A percentile compares a stretch with the other conserved stretches of the same genome.
phyloP scores from a whole-genome alignment of 2,113 vertebrate species.

The Zosterops pallidus region DNA sequence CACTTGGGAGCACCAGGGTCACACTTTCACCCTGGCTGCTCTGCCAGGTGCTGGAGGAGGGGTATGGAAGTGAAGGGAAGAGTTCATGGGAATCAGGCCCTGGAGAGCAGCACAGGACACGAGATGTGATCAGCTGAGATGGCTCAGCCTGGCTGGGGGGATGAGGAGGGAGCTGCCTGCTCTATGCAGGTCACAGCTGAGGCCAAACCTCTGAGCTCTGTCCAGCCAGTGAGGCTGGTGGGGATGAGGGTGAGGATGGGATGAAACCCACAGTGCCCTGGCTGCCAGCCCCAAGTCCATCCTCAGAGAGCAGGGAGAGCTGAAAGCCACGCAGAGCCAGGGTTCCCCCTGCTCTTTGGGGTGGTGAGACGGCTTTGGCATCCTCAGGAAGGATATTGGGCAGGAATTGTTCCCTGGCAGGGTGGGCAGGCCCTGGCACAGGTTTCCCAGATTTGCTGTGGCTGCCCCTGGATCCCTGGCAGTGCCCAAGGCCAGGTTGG shows the following conservation, averaged over 20 bases:
- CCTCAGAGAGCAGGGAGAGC: neutral
- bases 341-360: rapidly evolving
- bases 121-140: neutral
- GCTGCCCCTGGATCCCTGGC: neutral
- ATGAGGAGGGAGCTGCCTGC: neutral
- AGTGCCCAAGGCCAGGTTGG: neutral
- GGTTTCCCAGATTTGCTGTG: neutral
- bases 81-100: rapidly evolving
- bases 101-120: neutral
- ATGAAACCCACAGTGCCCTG: rapidly evolving
- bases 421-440: rapidly evolving
- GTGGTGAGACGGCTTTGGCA: rapidly evolving
- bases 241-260: neutral
- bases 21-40: rapidly evolving
- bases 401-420: neutral
- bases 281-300: rapidly evolving
- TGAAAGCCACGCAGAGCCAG: rapidly evolving
- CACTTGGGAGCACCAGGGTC: neutral
- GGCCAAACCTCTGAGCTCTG: neutral
- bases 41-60: rapidly evolving
- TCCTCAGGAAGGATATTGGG: neutral
- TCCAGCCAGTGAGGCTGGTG: rapidly evolving
- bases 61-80: neutral
- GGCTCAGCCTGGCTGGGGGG: neutral
- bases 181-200: neutral